Evolutionary conservation across 2,888 invertebrate genomes (phyloP).

Genomic region (Octodonta nipae): DNA sequence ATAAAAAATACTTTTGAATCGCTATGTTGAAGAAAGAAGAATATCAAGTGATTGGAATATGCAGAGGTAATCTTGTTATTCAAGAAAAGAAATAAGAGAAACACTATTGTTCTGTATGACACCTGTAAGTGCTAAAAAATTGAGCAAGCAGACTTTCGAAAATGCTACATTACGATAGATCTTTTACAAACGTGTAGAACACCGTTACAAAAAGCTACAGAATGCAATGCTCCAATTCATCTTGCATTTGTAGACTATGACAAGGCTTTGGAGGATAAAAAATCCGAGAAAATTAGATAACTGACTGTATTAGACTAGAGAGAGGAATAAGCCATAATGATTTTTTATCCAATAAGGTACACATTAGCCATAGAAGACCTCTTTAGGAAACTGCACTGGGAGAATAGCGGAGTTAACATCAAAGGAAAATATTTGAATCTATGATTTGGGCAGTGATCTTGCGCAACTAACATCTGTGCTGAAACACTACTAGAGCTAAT

Average conservation of each 20-base stretch:
- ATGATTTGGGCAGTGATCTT: no score
- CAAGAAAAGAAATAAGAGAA: not conserved
- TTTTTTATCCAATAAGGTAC: not conserved
- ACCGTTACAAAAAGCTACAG: conserved; percentile 1
- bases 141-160: not conserved
- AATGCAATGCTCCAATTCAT: conserved; percentile 1
- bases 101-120: no score
- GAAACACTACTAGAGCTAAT: no score
- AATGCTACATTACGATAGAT: not conserved
- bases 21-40: not conserved
- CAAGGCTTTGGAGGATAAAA: not conserved
- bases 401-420: no score
- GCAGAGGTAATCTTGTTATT: not conserved
- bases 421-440: no score
- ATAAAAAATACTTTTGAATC: not conserved
- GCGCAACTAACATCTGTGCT: no score
- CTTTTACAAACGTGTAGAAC: not conserved
- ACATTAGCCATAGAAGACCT: not conserved
- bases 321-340: not conserved
- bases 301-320: not conserved
- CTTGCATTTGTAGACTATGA: not conserved
- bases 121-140: no score
- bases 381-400: not conserved
- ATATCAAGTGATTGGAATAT: no score
- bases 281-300: not conserved